Evolutionary conservation across 2,888 invertebrate genomes (phyloP).

Genomic region (Melieria picta): DNA sequence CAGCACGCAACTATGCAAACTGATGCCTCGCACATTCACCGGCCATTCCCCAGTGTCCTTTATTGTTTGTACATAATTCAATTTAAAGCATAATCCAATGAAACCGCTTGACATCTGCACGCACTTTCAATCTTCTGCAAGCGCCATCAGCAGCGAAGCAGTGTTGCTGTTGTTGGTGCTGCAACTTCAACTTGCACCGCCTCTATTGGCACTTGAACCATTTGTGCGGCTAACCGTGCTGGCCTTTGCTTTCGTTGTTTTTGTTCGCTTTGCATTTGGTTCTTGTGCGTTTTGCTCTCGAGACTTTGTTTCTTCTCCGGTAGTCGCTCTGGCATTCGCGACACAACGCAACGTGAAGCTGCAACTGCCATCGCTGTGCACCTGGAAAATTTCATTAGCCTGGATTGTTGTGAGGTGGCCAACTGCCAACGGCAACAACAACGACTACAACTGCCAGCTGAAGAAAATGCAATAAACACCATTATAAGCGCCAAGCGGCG

Average conservation of each 20-base stretch:
- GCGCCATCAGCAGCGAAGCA: not conserved
- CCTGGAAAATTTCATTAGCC: conserved; percentile 21
- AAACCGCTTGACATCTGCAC: conserved; percentile 22
- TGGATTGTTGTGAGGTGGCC: not conserved
- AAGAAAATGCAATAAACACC: not conserved
- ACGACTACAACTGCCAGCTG: not conserved
- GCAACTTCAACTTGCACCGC: conserved; percentile 7
- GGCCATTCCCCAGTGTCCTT: conserved; percentile 11
- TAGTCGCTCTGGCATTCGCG: not conserved
- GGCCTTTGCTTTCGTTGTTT: not conserved
- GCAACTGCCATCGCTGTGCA: not conserved
- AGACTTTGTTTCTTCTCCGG: not conserved
- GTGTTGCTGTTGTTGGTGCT: not conserved
- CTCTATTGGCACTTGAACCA: conserved; percentile 24
- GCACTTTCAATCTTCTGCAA: conserved; percentile 11
- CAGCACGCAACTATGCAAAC: no score
- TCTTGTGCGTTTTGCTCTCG: not conserved
- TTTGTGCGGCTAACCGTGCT: conserved; percentile 5
- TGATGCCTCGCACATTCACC: conserved; percentile 1
- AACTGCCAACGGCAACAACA: not conserved
- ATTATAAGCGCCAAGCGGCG: not conserved
- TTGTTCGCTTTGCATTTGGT: not conserved
- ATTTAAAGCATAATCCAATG: conserved; percentile 25
- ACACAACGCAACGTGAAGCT: not conserved
- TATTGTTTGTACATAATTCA: conserved; percentile 28